Conservation (phyloP, 2,888 invertebrate genomes). For the Volucella inanis region DNA sequence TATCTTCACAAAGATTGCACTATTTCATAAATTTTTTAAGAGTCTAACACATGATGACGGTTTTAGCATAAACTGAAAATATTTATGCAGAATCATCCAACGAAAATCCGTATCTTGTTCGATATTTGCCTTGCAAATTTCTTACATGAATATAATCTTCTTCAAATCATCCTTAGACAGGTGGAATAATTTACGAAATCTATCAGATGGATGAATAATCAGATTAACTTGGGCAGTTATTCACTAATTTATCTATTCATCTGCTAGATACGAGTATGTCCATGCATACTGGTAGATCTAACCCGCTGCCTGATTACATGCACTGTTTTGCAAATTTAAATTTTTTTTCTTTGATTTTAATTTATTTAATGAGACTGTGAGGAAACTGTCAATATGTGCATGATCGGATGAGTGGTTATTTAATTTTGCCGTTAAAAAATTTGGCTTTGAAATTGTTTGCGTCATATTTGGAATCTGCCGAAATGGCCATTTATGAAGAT, state of each 20-base stretch:
- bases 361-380: constrained; percentile 28
- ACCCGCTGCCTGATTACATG: constrained; percentile 3
- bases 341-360: constrained; percentile 17
- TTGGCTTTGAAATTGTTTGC: background rate
- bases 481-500: background rate
- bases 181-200: too few species aligned
- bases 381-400: background rate
- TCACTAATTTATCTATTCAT: too few species aligned
- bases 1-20: too few species aligned
- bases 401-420: background rate
- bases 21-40: too few species aligned
- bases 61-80: too few species aligned
- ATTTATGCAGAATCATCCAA: background rate
- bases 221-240: too few species aligned
- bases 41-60: too few species aligned
- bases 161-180: background rate
- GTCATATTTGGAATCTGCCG: background rate
- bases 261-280: too few species aligned
- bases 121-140: constrained; percentile 18
- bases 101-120: too few species aligned
- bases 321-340: constrained; percentile 1
- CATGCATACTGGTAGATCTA: constrained; percentile 4
- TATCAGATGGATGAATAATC: too few species aligned
- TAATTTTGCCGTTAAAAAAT: background rate
- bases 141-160: background rate